Percentiles rank a stretch among this genome's conserved stretches.
Evolutionary conservation across 2,113 vertebrate genomes (phyloP).

Genomic region (Salvelinus alpinus): DNA sequence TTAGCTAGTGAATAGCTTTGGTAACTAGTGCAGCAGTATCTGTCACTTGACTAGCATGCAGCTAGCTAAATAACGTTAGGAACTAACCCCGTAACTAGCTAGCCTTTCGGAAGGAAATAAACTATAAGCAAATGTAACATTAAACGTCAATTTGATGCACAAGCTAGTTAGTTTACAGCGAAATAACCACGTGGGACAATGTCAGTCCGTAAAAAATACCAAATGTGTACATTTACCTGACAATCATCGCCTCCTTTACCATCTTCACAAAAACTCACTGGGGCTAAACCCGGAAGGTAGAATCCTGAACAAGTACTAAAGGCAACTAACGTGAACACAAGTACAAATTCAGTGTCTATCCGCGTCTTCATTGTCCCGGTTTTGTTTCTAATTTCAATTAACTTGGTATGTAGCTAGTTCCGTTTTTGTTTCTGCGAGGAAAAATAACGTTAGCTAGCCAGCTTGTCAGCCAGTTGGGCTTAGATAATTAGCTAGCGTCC

Average conservation of each 20-base stretch:
- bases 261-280: slow-evolving; percentile 89
- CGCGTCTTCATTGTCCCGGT: slow-evolving; percentile 60
- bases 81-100: too few species aligned
- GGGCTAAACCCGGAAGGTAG: slow-evolving; percentile 95
- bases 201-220: neutral
- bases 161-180: too few species aligned
- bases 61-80: neutral
- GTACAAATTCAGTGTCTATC: slow-evolving; percentile 36
- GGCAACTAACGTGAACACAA: slow-evolving; percentile 51
- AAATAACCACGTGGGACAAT: too few species aligned
- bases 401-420: neutral
- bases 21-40: too few species aligned
- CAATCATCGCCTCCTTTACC: slow-evolving; percentile 73
- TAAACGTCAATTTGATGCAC: too few species aligned
- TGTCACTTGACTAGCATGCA: too few species aligned
- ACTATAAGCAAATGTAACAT: neutral
- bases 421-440: neutral
- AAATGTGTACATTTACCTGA: slow-evolving; percentile 73
- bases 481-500: neutral
- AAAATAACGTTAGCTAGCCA: neutral
- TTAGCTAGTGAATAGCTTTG: too few species aligned
- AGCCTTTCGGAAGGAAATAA: neutral
- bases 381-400: neutral
- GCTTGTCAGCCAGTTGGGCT: neutral
- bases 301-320: slow-evolving; percentile 72